Evolutionary conservation across 2,797 vertebrate species (phyloP).

Genomic region (Hemitrygon akajei): DNA sequence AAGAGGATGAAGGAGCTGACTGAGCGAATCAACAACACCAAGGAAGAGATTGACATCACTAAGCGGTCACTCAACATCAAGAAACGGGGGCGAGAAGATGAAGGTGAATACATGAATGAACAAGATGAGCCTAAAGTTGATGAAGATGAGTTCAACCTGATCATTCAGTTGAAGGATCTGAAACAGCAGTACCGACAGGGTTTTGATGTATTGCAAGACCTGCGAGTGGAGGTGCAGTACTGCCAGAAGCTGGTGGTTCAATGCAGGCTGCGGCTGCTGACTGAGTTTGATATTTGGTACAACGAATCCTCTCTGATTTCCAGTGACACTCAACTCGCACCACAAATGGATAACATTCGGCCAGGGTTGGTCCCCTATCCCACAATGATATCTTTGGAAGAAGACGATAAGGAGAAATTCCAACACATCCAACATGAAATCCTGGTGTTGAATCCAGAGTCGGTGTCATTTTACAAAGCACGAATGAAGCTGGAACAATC

Average conservation of each 20-base stretch:
- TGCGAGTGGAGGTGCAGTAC: conserved; percentile 72
- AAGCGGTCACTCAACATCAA: conserved; percentile 52
- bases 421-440: conserved; percentile 47
- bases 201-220: conserved; percentile 56
- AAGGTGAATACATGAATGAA: conserved; percentile 60
- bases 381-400: conserved; percentile 59
- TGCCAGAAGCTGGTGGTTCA: conserved; percentile 72
- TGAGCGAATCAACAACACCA: conserved; percentile 59
- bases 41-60: conserved; percentile 60
- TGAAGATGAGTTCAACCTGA: conserved; percentile 60
- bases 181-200: conserved; percentile 63
- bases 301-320: conserved; percentile 63
- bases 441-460: conserved; percentile 50
- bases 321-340: conserved; percentile 52
- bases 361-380: conserved; percentile 59
- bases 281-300: conserved; percentile 82
- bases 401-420: conserved; percentile 60
- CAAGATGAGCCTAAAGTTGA: conserved; percentile 58
- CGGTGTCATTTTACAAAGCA: conserved; percentile 65
- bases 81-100: conserved; percentile 47
- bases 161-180: conserved; percentile 65
- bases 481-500: conserved; percentile 59
- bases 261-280: conserved; percentile 62
- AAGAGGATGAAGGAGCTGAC: conserved; percentile 51
- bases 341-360: conserved; percentile 51